These are phyloP conservation scores for Caenorhabditis briggsae DNA, from an alignment of 1,140 invertebrate species.

Conservation along the genomic window DNA sequence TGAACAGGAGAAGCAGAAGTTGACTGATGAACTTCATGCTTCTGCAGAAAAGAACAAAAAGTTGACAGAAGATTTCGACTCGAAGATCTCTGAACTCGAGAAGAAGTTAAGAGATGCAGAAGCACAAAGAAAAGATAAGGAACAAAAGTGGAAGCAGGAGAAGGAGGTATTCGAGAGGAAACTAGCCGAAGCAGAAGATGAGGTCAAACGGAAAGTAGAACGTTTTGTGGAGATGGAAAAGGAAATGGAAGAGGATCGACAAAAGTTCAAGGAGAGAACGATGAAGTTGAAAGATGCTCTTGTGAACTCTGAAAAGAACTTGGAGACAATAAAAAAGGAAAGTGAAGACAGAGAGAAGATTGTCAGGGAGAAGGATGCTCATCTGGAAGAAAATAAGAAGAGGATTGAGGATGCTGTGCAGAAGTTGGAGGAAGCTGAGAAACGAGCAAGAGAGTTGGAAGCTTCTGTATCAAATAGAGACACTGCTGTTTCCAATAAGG, in stretches of 20 bases:
- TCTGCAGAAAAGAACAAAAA: constrained; percentile 4
- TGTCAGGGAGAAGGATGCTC: constrained; percentile 59
- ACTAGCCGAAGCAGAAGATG: constrained; percentile 52
- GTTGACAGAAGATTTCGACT: constrained; percentile 36
- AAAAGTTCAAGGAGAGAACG: constrained; percentile 32
- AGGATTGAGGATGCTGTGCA: constrained; percentile 59
- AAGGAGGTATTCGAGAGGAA: constrained; percentile 29
- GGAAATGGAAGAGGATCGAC: constrained; percentile 55
- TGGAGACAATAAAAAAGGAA: constrained; percentile 12
- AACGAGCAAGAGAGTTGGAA: constrained; percentile 56
- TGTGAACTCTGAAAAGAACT: background rate
- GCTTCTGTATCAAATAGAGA: constrained; percentile 8
- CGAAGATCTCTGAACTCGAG: constrained; percentile 26
- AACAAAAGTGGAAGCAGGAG: constrained; percentile 54
- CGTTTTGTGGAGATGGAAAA: constrained; percentile 58
- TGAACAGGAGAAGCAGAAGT: constrained; percentile 48
- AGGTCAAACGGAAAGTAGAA: constrained; percentile 57
- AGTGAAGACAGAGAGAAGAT: constrained; percentile 33
- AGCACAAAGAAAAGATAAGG: background rate
- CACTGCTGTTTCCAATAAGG: constrained; percentile 9
- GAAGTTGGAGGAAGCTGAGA: constrained; percentile 60
- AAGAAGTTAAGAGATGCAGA: constrained; percentile 52
- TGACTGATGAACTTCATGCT: background rate
- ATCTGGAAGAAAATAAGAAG: constrained; percentile 54
- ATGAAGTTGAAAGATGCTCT: constrained; percentile 58